Conservation (phyloP, 1,140 invertebrate genomes). For the Caligus rogercresseyi region DNA sequence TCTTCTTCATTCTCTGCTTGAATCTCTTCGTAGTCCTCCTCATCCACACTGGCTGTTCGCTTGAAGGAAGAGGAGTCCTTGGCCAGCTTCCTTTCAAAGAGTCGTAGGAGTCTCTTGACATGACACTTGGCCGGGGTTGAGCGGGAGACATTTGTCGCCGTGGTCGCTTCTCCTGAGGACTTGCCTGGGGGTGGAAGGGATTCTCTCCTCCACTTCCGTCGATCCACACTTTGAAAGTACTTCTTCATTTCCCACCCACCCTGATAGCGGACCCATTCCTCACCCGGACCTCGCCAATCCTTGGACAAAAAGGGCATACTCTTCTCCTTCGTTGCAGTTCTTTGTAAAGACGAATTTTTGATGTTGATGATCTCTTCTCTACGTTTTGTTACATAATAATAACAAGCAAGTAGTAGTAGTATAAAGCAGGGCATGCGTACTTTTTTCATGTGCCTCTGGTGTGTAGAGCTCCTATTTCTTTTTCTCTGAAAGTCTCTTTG, state of each 20-base stretch:
- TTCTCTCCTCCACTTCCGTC: too few species aligned
- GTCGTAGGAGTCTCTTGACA: neutral
- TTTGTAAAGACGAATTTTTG: too few species aligned
- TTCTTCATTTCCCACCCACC: slow-evolving; percentile 11
- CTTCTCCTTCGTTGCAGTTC: too few species aligned
- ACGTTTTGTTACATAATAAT: too few species aligned
- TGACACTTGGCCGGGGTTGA: neutral
- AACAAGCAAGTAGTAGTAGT: too few species aligned
- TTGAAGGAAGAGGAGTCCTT: neutral
- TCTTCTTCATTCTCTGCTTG: neutral
- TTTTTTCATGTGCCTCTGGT: too few species aligned
- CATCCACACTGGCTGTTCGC: neutral
- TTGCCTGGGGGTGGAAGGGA: too few species aligned
- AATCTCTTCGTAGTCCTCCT: neutral
- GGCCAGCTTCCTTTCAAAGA: neutral
- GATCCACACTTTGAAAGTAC: neutral
- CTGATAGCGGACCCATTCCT: slow-evolving; percentile 8
- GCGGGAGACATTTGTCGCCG: too few species aligned
- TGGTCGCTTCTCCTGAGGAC: neutral
- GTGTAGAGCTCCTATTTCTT: too few species aligned
- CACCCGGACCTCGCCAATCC: slow-evolving; percentile 10
- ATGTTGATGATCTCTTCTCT: too few species aligned
- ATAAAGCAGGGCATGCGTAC: too few species aligned
- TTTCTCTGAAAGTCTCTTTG: too few species aligned
- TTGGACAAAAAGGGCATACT: slow-evolving; percentile 11